phyloP scores from a whole-genome alignment of 1,140 invertebrate genomes.

The Delia radicum region DNA sequence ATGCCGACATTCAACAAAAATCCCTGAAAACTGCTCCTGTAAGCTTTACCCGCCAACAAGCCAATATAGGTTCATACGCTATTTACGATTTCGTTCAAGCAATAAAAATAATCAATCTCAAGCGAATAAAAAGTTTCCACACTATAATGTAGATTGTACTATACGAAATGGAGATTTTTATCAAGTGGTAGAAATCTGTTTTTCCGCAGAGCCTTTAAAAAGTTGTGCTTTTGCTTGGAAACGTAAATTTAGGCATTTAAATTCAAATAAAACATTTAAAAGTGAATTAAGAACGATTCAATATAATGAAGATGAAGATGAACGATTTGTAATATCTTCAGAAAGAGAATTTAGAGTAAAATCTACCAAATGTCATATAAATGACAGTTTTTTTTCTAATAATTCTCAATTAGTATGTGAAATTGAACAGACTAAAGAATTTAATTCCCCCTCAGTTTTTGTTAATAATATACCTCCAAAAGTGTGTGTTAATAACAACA shows the following conservation, averaged over 20 bases:
- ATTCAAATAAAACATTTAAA: too few species aligned
- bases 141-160: constrained; percentile 15
- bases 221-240: constrained; percentile 24
- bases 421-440: too few species aligned
- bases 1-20: background rate
- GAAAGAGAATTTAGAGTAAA: background rate
- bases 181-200: constrained; percentile 5
- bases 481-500: background rate
- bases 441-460: too few species aligned
- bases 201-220: background rate
- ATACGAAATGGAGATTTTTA: constrained; percentile 13
- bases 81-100: background rate
- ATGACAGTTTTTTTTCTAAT: too few species aligned
- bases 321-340: background rate
- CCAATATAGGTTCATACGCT: too few species aligned
- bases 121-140: background rate
- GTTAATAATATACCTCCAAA: too few species aligned
- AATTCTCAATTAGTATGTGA: too few species aligned
- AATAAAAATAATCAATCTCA: background rate
- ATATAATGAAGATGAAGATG: background rate
- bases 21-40: background rate
- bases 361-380: background rate
- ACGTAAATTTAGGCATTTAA: constrained; percentile 21
- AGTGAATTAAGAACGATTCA: too few species aligned
- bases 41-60: too few species aligned